Percentiles rank a stretch among this genome's conserved stretches.
Evolutionary conservation across 2,113 vertebrate species (phyloP).

Genomic region (Scolopax mira): DNA sequence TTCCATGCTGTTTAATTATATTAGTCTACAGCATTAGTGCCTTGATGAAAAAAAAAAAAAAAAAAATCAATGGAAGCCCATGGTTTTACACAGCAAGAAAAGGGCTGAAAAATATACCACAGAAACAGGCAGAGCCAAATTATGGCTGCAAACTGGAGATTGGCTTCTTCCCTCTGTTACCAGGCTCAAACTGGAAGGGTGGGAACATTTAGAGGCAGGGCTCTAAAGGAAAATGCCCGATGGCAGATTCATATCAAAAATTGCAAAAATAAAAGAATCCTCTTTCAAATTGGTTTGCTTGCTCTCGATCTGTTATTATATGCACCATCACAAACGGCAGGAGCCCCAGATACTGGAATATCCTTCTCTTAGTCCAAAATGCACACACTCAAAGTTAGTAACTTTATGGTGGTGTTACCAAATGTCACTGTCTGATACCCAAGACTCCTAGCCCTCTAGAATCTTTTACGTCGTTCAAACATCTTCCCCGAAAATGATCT

Average conservation of each 20-base stretch:
- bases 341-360: neutral
- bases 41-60: neutral
- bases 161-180: neutral
- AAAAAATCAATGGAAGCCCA: neutral
- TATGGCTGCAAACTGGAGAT: neutral
- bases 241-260: neutral
- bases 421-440: neutral
- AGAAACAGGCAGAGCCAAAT: neutral
- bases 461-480: neutral
- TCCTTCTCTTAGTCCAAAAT: neutral
- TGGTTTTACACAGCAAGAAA: neutral
- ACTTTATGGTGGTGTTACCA: neutral
- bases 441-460: neutral
- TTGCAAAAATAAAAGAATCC: rapidly evolving
- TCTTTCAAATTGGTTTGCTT: neutral
- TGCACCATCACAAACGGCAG: neutral
- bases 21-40: neutral
- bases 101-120: neutral
- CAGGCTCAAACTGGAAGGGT: neutral
- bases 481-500: neutral
- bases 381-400: neutral
- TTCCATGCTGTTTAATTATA: neutral
- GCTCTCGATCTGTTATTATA: neutral
- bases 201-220: neutral
- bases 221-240: neutral